phyloP scores from a whole-genome alignment of 2,113 vertebrate species.

The Onychorhynchus coronatus region DNA sequence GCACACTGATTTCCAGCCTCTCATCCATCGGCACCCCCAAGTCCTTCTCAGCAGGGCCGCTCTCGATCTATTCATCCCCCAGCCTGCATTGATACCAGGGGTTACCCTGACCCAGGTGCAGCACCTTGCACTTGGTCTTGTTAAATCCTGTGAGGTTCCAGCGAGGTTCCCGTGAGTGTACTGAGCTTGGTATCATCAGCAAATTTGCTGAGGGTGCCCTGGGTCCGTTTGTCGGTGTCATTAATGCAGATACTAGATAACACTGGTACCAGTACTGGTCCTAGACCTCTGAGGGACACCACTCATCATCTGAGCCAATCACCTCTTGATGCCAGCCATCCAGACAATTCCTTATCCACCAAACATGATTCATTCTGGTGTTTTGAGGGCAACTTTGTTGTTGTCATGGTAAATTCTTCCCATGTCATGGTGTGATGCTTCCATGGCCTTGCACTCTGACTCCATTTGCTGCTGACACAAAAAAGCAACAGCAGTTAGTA shows the following conservation, averaged over 20 bases:
- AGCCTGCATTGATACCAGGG: background rate
- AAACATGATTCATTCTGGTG: background rate
- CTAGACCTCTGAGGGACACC: background rate
- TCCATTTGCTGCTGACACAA: background rate
- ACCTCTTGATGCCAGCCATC: background rate
- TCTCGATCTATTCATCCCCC: background rate
- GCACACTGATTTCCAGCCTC: background rate
- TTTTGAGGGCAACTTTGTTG: background rate
- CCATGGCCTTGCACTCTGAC: background rate
- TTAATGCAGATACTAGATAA: background rate
- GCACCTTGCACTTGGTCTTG: background rate
- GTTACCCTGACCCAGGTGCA: background rate
- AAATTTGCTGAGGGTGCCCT: background rate
- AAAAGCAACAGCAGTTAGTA: background rate
- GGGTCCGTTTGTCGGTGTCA: rapidly evolving
- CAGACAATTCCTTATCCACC: background rate
- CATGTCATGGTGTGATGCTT: background rate
- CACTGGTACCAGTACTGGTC: background rate
- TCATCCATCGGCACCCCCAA: background rate
- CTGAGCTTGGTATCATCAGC: background rate
- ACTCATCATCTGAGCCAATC: background rate
- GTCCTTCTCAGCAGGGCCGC: background rate
- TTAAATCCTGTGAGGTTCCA: background rate
- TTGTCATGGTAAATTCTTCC: background rate
- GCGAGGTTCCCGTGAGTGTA: too few species aligned